A percentile compares a stretch with the other conserved stretches of the same genome.
Conservation (phyloP, 2,888 invertebrate genomes). For the Hofmannophila pseudospretella region DNA sequence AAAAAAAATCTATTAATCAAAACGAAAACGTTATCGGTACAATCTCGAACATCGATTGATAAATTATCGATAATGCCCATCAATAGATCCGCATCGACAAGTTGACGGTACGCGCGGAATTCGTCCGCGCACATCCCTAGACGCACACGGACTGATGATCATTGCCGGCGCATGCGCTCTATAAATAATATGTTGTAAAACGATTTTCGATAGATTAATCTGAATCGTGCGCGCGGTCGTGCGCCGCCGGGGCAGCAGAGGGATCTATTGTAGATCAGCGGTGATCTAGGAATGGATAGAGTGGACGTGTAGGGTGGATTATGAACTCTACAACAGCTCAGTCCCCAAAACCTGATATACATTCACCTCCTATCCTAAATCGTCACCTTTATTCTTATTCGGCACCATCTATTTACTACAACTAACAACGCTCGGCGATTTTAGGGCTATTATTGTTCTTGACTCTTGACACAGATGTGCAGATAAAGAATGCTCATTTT, state of each 20-base stretch:
- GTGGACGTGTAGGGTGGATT: neutral
- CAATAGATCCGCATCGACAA: slow-evolving; percentile 48
- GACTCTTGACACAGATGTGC: no score
- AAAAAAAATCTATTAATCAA: no score
- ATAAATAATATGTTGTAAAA: slow-evolving; percentile 79
- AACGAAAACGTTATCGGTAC: no score
- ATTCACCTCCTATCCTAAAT: no score
- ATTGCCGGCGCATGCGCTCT: slow-evolving; percentile 76
- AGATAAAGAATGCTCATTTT: no score
- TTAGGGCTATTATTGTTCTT: no score
- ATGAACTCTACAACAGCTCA: no score
- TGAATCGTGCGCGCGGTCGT: slow-evolving; percentile 76
- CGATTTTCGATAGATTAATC: slow-evolving; percentile 79
- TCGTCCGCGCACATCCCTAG: slow-evolving; percentile 56
- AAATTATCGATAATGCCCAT: slow-evolving; percentile 29
- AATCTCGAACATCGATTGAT: slow-evolving; percentile 20
- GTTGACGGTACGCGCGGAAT: slow-evolving; percentile 24
- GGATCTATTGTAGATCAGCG: slow-evolving; percentile 74
- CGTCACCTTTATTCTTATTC: no score
- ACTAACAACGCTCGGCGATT: no score
- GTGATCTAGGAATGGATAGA: slow-evolving; percentile 47
- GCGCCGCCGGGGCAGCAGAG: slow-evolving; percentile 66
- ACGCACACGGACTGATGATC: slow-evolving; percentile 74
- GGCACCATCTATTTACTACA: no score
- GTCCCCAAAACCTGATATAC: no score